These are phyloP conservation scores for Dasypolia templi DNA, from an alignment of 2,888 invertebrate genomes.

Conservation along the genomic window DNA sequence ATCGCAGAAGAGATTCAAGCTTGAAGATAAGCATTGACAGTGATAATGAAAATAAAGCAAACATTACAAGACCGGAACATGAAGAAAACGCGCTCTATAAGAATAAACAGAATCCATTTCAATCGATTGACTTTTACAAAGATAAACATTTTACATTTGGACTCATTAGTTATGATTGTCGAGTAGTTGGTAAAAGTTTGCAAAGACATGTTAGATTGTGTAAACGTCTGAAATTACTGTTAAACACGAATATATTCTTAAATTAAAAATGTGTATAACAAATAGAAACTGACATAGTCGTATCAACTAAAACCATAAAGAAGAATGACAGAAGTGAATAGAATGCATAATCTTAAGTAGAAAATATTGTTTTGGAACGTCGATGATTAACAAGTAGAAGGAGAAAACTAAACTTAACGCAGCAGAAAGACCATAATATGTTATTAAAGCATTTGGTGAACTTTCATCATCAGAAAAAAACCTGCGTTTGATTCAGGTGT, in stretches of 20 bases:
- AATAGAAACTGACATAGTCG: constrained; percentile 6
- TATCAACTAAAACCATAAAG: constrained; percentile 24
- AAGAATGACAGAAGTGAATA: constrained; percentile 43
- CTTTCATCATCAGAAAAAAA: too few relatives aligned
- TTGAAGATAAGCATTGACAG: neutral
- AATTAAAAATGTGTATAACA: neutral
- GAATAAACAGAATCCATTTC: neutral
- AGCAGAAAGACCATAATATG: neutral
- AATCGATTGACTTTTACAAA: neutral
- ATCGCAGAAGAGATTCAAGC: neutral
- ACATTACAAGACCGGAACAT: neutral
- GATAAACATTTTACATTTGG: neutral
- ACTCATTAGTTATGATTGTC: neutral
- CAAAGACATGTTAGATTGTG: neutral
- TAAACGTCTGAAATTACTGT: neutral
- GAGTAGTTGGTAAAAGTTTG: neutral
- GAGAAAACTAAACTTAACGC: constrained; percentile 25
- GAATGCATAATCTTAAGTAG: constrained; percentile 30
- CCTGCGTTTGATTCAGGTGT: too few relatives aligned
- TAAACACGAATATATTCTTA: neutral
- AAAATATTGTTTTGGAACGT: constrained; percentile 15
- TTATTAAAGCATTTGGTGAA: neutral
- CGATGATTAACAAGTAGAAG: constrained; percentile 8
- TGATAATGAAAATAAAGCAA: neutral
- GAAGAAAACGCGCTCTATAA: neutral